Conservation (phyloP, 2,113 vertebrate species). For the Oncorhynchus masou region DNA sequence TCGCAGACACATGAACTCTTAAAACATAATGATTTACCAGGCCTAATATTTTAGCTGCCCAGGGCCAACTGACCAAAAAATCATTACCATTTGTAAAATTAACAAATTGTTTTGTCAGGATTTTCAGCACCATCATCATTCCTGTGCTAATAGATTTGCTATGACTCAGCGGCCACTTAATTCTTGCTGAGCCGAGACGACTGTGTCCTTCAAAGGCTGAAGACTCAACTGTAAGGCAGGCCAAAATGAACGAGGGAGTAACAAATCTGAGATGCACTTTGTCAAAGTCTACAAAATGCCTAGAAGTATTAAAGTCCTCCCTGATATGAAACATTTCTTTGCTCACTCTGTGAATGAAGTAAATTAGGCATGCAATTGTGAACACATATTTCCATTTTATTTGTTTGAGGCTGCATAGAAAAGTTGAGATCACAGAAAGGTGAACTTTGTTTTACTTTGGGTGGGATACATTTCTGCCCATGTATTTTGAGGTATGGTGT, state of each 20-base stretch:
- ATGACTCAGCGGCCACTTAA: slow-evolving; percentile 55
- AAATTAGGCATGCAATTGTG: too few relatives aligned
- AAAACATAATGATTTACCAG: slow-evolving; percentile 46
- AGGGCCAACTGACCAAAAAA: slow-evolving; percentile 64
- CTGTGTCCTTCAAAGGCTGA: too few relatives aligned
- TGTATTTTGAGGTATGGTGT: not conserved
- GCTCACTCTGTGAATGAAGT: too few relatives aligned
- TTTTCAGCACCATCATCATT: slow-evolving; percentile 74
- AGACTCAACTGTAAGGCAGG: slow-evolving; percentile 26
- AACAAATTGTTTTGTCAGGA: slow-evolving; percentile 80
- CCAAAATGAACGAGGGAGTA: slow-evolving; percentile 56
- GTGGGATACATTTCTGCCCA: too few relatives aligned
- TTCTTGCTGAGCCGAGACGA: slow-evolving; percentile 30
- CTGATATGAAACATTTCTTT: too few relatives aligned
- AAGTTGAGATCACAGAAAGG: too few relatives aligned
- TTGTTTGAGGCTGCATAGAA: too few relatives aligned
- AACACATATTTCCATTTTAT: too few relatives aligned
- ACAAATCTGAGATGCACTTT: slow-evolving; percentile 28
- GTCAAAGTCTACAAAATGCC: too few relatives aligned
- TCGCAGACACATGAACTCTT: slow-evolving; percentile 67
- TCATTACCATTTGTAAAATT: slow-evolving; percentile 84
- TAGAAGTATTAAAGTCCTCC: too few relatives aligned
- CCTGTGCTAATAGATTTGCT: slow-evolving; percentile 72
- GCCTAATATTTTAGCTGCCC: slow-evolving; percentile 54
- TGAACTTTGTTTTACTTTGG: too few relatives aligned